Percentiles rank a stretch among this genome's conserved stretches.
Conservation (phyloP, 1,140 invertebrate genomes). For the Drosophila bocki region DNA sequence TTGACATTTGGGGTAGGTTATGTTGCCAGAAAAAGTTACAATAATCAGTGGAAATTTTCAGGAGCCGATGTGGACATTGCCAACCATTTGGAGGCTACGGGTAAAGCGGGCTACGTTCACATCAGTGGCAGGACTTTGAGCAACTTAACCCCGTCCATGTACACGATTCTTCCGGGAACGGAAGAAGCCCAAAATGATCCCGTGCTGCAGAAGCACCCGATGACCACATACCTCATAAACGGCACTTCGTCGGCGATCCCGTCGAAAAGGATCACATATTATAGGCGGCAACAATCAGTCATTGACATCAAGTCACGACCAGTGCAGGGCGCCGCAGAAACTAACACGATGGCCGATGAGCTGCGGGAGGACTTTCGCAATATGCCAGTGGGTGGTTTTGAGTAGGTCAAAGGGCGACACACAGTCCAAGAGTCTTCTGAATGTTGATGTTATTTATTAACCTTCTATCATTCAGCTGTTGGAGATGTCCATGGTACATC, state of each 20-base stretch:
- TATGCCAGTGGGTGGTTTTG: constrained; percentile 17
- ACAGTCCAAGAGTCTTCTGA: background rate
- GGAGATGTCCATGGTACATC: background rate
- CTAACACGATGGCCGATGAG: background rate
- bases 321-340: background rate
- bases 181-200: background rate
- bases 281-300: fast-evolving
- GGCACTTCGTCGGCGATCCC: too few relatives aligned
- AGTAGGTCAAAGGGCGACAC: background rate
- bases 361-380: constrained; percentile 16
- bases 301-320: background rate
- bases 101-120: constrained; percentile 91
- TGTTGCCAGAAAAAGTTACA: background rate
- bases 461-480: too few relatives aligned
- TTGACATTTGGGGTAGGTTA: constrained; percentile 94
- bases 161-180: background rate
- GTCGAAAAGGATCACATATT: fast-evolving
- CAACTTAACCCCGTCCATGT: background rate
- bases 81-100: constrained; percentile 96
- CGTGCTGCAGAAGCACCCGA: background rate
- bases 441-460: constrained; percentile 83
- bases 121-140: constrained; percentile 12
- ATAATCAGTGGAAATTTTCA: background rate
- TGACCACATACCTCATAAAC: constrained; percentile 9
- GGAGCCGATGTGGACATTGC: constrained; percentile 94